phyloP scores from a whole-genome alignment of 35 echinoderm and acorn worm species.

The Acanthaster planci region DNA sequence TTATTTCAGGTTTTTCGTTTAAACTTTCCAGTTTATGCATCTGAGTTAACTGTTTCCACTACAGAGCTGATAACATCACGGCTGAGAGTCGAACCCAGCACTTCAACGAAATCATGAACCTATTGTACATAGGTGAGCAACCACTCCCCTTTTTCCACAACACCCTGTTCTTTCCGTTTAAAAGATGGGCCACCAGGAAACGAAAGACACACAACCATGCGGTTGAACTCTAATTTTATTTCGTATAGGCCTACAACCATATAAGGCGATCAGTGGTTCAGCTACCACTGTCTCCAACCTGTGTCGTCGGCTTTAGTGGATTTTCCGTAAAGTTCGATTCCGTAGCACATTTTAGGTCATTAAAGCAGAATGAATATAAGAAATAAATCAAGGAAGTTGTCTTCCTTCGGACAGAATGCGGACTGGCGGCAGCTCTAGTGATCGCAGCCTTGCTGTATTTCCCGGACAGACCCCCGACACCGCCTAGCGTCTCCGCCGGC shows the following conservation, averaged over 20 bases:
- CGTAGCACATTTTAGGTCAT: background rate
- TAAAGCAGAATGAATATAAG: background rate
- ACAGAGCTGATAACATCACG: conserved; percentile 10
- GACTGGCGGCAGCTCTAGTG: conserved; percentile 41
- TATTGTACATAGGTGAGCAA: conserved; percentile 60
- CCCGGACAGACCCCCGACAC: conserved; percentile 69
- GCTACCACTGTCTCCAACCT: background rate
- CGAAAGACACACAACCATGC: background rate
- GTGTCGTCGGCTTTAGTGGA: background rate
- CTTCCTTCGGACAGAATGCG: conserved; percentile 62
- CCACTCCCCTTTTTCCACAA: background rate
- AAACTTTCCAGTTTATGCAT: background rate
- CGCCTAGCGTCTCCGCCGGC: conserved; percentile 76
- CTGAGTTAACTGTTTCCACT: background rate
- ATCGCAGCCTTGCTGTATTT: conserved; percentile 72
- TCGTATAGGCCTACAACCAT: background rate
- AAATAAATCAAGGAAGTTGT: background rate
- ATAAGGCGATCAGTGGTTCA: background rate
- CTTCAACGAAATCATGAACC: conserved; percentile 38
- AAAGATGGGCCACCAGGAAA: background rate
- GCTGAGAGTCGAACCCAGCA: background rate
- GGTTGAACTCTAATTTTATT: background rate
- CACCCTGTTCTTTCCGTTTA: too few relatives aligned
- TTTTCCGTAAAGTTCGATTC: background rate
- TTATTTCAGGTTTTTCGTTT: too few relatives aligned